Conservation (phyloP, 2,888 invertebrate genomes). For the Pandemis corylana region DNA sequence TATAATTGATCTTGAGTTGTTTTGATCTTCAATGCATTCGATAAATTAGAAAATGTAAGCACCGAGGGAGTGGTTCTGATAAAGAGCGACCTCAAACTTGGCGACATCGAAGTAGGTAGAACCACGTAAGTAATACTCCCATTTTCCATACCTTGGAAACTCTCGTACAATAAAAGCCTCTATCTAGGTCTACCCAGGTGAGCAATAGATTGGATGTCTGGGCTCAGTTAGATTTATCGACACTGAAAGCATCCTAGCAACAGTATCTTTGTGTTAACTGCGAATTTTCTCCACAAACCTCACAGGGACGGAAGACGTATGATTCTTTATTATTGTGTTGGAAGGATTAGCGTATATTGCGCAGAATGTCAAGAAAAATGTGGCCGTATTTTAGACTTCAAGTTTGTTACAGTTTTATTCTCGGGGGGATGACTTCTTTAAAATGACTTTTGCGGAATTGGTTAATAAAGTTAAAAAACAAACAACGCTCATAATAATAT, state of each 20-base stretch:
- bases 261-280: slow-evolving; percentile 43
- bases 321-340: slow-evolving; percentile 36
- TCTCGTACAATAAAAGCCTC: background rate
- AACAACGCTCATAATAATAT: background rate
- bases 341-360: slow-evolving; percentile 25
- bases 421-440: background rate
- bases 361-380: slow-evolving; percentile 16
- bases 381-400: slow-evolving; percentile 1
- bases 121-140: too few species aligned
- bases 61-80: too few species aligned
- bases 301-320: slow-evolving; percentile 31
- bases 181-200: slow-evolving; percentile 44
- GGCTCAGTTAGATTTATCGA: slow-evolving; percentile 65
- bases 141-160: background rate
- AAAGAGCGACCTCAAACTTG: too few species aligned
- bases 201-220: slow-evolving; percentile 64
- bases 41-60: too few species aligned
- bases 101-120: too few species aligned
- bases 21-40: too few species aligned
- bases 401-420: background rate
- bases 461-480: background rate
- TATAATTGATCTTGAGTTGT: too few species aligned
- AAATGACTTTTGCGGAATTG: background rate
- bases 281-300: slow-evolving; percentile 21
- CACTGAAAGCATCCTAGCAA: slow-evolving; percentile 53